Base-by-base conservation (phyloP, 2,797 vertebrate genomes). In the Argyrosomus regius region DNA sequence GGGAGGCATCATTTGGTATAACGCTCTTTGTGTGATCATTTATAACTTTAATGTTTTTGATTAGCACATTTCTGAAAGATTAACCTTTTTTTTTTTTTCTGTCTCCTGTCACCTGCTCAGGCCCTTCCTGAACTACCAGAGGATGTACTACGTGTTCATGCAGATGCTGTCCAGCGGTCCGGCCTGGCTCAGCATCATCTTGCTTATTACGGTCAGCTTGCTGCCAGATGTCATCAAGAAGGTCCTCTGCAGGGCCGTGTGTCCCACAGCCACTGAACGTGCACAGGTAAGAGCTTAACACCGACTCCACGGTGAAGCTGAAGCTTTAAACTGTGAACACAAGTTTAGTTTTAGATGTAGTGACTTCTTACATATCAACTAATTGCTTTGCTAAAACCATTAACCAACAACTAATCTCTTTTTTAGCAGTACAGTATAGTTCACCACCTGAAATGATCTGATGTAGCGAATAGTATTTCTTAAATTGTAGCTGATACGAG, bases 101-200 rank as follows among this genome's bases (percentile, higher is more conserved):
- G 10, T 41, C 56, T 45, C 53, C 66, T n/a, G 18, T 74, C 73
- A 46, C 8, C 49, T 62, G 31, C 45, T 35, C 87, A 99, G 98
- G 98, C 98, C 98, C 12, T 99, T 99, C 96, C 96, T 99, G 88
- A 99, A 96, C 94, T 99, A 99, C 91, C 98, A 99, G 95, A 96
- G 98, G 94, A 99, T 99, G 98, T 99, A 99, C 95, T 98, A 98
- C 1, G 97, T 99, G 75, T 99, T 99, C 93, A 96, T 99, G 92
- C 97, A 98, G 94, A 98, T 99, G 98, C 85, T 99, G 77, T 98
- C 98, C 48, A 98, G 97, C 12, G 98, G 97, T 54, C 98, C 98
- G 0, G 97, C 97, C 0, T 99, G 98, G 98, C 95, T 99, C 90
- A 96, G 97, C 89, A 98, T 99, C 89, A 93, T 96, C 87, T 93